Evolutionary conservation across 2,113 vertebrate genomes (phyloP).

Genomic region (Enhydra lutris): DNA sequence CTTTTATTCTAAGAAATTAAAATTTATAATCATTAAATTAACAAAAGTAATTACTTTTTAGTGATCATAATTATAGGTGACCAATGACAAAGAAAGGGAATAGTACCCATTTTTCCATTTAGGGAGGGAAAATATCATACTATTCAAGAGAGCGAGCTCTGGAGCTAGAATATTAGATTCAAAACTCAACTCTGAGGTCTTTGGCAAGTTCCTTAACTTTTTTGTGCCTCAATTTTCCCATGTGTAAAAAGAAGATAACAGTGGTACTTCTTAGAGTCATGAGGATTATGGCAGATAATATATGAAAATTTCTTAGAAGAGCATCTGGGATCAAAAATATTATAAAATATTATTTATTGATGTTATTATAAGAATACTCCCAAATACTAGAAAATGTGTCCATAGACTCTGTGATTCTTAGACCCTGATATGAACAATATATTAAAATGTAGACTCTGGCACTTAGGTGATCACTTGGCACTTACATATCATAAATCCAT

Average conservation of each 20-base stretch:
- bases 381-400: background rate
- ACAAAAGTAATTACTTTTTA: background rate
- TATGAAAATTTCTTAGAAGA: background rate
- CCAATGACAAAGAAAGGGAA: background rate
- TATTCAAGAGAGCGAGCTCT: background rate
- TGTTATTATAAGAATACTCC: background rate
- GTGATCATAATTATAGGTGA: background rate
- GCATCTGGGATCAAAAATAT: background rate
- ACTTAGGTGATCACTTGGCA: background rate
- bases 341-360: background rate
- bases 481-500: background rate
- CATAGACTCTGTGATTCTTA: background rate
- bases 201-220: background rate
- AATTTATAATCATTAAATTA: background rate
- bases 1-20: conserved; percentile 31
- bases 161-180: background rate
- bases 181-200: background rate
- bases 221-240: background rate
- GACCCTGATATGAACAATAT: background rate
- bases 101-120: background rate
- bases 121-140: background rate
- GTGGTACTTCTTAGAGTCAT: background rate
- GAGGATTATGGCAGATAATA: background rate
- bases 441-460: conserved; percentile 14
- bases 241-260: background rate